Evolutionary conservation across 2,888 invertebrate genomes (phyloP), one percentile per base, ranked within the genome.

Genomic region (Dyspetes luteomarginatus): DNA sequence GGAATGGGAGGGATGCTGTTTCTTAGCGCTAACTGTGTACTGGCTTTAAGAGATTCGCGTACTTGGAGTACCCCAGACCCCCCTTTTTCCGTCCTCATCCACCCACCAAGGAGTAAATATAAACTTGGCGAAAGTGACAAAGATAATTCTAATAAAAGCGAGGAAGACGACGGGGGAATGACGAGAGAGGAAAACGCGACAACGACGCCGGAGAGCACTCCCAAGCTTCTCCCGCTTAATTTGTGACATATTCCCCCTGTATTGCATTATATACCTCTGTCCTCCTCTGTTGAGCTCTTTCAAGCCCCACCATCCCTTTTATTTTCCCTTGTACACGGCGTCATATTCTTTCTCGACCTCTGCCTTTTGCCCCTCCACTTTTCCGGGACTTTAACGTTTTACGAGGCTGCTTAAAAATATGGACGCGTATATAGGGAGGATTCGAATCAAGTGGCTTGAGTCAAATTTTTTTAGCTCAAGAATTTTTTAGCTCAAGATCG

Each of bases 141-240:
- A 92, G 92, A 92, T 92, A 92, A 92, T 91, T 92, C 91, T 91
- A 92, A 92, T 92, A 91, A 92, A 91, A 91, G 90, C 90, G 88
- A 88, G 88, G 88, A 89, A 85, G 88, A 88, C 88, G 78, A 72
- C 76, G 43, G 72, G 77, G 80, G 68, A 83, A 83, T 81, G 78
- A 83, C 71, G 83, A 73, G 78, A 45, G 72, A 83, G 71, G 79
- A 71, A 84, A 84, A 76, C 68, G 79, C 78, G 82, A 83, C 86
- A 86, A 85, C 86, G 85, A 86, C 86, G 88, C 78, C 85, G 85
- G 86, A 88, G 88, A 90, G 90, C 88, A 90, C 89, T 90, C 87
- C 76, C 83, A 60, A 74, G 76, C 67, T 88, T 88, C 88, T 88
- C 89, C 86, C 88, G 88, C 90, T 91, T 91, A 91, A 92, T 92